A percentile compares a stretch with the other conserved stretches of the same genome.
These are phyloP conservation scores for Nineta flava DNA, from an alignment of 2,888 invertebrate genomes.

Conservation along the genomic window DNA sequence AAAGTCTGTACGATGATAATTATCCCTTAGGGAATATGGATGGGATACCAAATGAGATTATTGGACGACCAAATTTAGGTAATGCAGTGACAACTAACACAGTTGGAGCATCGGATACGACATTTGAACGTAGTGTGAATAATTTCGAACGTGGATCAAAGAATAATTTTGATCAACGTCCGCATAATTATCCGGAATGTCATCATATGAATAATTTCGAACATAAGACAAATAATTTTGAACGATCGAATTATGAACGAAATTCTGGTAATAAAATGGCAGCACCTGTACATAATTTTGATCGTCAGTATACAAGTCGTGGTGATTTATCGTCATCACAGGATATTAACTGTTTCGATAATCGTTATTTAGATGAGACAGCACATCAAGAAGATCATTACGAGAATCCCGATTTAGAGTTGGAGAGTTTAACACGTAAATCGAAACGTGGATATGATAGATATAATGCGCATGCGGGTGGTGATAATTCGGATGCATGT, in stretches of 20 bases:
- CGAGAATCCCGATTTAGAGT: slow-evolving; percentile 29
- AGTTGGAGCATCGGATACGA: slow-evolving; percentile 16
- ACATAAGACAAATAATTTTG: slow-evolving; percentile 12
- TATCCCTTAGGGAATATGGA: slow-evolving; percentile 30
- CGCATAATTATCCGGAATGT: slow-evolving; percentile 35
- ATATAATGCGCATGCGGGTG: neutral
- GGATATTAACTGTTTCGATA: slow-evolving; percentile 5
- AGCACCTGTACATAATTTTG: slow-evolving; percentile 27
- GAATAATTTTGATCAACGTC: slow-evolving; percentile 19
- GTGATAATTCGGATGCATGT: slow-evolving; percentile 1
- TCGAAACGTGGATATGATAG: neutral
- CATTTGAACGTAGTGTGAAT: slow-evolving; percentile 21
- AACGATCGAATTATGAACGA: slow-evolving; percentile 6
- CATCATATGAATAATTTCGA: slow-evolving; percentile 34
- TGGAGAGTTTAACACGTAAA: slow-evolving; percentile 11
- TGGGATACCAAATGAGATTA: slow-evolving; percentile 29
- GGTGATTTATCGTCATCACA: neutral
- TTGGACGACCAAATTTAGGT: slow-evolving; percentile 31
- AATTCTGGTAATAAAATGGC: slow-evolving; percentile 24
- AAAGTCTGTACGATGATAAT: slow-evolving; percentile 57
- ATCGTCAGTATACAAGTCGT: slow-evolving; percentile 1
- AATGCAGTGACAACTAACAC: slow-evolving; percentile 31
- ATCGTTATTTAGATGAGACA: slow-evolving; percentile 1
- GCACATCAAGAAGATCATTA: slow-evolving; percentile 22
- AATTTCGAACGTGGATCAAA: slow-evolving; percentile 20